Evolutionary conservation across 1,140 invertebrate genomes (phyloP).

Genomic region (Drosophila sproati): DNA sequence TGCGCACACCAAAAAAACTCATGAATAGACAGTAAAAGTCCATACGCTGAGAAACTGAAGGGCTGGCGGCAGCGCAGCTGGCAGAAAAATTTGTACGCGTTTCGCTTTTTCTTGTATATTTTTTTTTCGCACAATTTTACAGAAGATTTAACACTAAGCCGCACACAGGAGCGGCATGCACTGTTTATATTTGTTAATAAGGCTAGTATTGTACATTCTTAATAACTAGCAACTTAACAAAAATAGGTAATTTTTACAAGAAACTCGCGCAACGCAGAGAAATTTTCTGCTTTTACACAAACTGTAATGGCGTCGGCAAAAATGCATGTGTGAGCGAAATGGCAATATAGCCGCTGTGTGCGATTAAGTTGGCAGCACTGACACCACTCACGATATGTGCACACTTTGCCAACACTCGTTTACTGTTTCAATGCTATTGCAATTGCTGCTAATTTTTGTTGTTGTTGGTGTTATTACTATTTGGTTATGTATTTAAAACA

Average conservation of each 20-base stretch:
- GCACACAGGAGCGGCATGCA: conserved; percentile 27
- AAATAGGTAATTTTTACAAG: conserved; percentile 52
- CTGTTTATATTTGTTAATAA: conserved; percentile 30
- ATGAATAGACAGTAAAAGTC: conserved; percentile 15
- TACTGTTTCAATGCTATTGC: conserved; percentile 33
- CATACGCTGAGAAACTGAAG: conserved; percentile 29
- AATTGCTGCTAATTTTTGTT: conserved; percentile 45
- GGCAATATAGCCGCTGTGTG: conserved; percentile 61
- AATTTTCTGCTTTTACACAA: conserved; percentile 72
- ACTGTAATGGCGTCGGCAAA: conserved; percentile 82
- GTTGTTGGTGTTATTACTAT: conserved; percentile 50
- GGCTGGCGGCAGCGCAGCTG: conserved; percentile 47
- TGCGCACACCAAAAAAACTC: conserved; percentile 15
- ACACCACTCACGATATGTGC: conserved; percentile 46
- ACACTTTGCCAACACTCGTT: conserved; percentile 59
- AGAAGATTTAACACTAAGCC: conserved; percentile 26
- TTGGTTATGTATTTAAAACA: conserved; percentile 46
- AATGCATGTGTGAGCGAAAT: conserved; percentile 78
- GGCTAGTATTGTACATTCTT: conserved; percentile 57
- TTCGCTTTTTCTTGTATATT: conserved; percentile 34
- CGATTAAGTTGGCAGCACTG: conserved; percentile 86
- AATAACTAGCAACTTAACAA: conserved; percentile 63
- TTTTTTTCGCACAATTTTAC: conserved; percentile 48
- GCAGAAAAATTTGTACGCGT: conserved; percentile 51
- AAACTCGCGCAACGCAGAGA: conserved; percentile 75